A percentile compares a stretch with the other conserved stretches of the same genome.
Conservation (phyloP, 2,888 invertebrate genomes). For the Cataglyphis altisquamis region DNA sequence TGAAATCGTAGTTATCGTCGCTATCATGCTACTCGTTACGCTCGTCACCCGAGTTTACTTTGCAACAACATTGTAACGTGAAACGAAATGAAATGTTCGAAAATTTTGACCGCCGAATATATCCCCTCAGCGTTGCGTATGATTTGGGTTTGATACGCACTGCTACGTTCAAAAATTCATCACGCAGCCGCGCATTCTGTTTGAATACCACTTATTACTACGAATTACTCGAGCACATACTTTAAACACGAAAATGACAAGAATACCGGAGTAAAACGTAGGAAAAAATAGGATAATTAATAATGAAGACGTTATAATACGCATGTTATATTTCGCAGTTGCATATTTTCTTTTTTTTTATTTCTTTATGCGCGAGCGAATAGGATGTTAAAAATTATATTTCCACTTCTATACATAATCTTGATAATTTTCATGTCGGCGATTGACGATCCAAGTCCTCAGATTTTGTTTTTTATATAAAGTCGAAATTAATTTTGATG, state of each 20-base stretch:
- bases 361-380: background rate
- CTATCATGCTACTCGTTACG: background rate
- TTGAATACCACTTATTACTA: background rate
- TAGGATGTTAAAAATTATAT: background rate
- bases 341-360: background rate
- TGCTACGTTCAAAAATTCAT: slow-evolving; percentile 19
- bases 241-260: background rate
- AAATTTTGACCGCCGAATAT: slow-evolving; percentile 6
- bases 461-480: background rate
- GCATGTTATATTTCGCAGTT: background rate
- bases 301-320: background rate
- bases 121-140: slow-evolving; percentile 6
- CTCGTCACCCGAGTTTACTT: background rate
- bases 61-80: background rate
- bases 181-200: background rate
- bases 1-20: background rate
- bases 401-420: background rate
- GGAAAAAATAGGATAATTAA: slow-evolving; percentile 10
- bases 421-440: background rate
- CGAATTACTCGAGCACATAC: slow-evolving; percentile 1
- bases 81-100: slow-evolving; percentile 8
- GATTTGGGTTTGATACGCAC: slow-evolving; percentile 18
- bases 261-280: background rate
- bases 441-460: background rate
- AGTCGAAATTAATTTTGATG: background rate